Conservation (phyloP, 1,140 invertebrate species). For the Diploscapter pachys region DNA sequence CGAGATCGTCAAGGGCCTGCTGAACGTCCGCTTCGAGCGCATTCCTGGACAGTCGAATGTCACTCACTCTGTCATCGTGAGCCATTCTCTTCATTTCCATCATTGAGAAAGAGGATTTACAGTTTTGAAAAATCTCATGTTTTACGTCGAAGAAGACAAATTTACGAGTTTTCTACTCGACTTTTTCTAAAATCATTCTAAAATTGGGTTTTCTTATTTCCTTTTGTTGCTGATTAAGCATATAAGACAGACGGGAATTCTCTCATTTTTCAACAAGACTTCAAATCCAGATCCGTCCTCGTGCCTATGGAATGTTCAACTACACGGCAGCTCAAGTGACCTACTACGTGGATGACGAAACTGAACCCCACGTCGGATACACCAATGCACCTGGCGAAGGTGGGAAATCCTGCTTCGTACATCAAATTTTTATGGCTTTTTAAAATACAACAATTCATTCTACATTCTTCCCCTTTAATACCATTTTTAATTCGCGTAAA, state of each 20-base stretch:
- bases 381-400: slow-evolving; percentile 95
- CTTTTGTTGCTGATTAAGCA: no score
- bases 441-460: slow-evolving; percentile 10
- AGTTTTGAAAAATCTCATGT: no score
- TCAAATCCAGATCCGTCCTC: slow-evolving; percentile 66
- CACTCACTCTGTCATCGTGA: slow-evolving; percentile 83
- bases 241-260: background rate
- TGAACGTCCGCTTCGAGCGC: slow-evolving; percentile 43
- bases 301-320: slow-evolving; percentile 88
- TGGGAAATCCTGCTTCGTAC: slow-evolving; percentile 47
- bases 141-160: no score
- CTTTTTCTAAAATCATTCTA: no score
- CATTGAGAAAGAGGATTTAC: no score
- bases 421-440: background rate
- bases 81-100: background rate
- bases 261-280: background rate
- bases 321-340: slow-evolving; percentile 89
- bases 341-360: slow-evolving; percentile 73
- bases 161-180: no score
- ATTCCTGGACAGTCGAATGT: slow-evolving; percentile 73
- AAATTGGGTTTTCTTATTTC: no score
- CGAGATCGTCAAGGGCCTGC: slow-evolving; percentile 55
- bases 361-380: slow-evolving; percentile 68
- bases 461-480: background rate
- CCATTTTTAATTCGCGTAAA: background rate